Evolutionary conservation across 2,888 invertebrate species (phyloP).

Genomic region (Acleris cristana): DNA sequence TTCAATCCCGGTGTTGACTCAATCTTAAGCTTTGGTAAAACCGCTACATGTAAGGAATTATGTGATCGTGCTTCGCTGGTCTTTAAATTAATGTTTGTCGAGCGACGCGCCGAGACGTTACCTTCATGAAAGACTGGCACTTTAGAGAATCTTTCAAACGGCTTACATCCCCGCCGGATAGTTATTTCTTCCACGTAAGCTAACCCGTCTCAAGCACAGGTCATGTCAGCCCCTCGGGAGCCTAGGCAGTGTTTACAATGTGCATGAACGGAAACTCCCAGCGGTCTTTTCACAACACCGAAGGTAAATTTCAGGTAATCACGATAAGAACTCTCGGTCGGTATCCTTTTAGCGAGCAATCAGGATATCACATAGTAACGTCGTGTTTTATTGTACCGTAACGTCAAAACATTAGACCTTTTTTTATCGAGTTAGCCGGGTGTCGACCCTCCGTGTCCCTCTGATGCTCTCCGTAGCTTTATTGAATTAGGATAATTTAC

Average conservation of each 20-base stretch:
- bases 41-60: not conserved
- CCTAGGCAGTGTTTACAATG: slow-evolving; percentile 19
- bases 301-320: slow-evolving; percentile 31
- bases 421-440: slow-evolving; percentile 66
- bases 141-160: slow-evolving; percentile 20
- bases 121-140: slow-evolving; percentile 1
- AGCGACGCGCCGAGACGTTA: not conserved
- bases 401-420: slow-evolving; percentile 61
- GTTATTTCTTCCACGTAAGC: slow-evolving; percentile 20
- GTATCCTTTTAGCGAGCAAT: slow-evolving; percentile 38
- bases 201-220: slow-evolving; percentile 15
- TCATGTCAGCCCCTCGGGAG: slow-evolving; percentile 24
- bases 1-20: slow-evolving; percentile 11
- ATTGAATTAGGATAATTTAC: slow-evolving; percentile 72
- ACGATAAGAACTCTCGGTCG: slow-evolving; percentile 30
- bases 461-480: slow-evolving; percentile 51
- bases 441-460: slow-evolving; percentile 49
- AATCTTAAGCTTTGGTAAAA: not conserved
- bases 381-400: slow-evolving; percentile 53
- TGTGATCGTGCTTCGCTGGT: not conserved
- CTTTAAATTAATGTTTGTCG: not conserved
- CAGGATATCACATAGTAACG: slow-evolving; percentile 42
- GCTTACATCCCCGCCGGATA: slow-evolving; percentile 12
- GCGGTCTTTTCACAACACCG: slow-evolving; percentile 5
- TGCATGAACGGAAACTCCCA: slow-evolving; percentile 8